Percentiles rank a stretch among this genome's conserved stretches.
Evolutionary conservation across 2,888 invertebrate genomes (phyloP).

Genomic region (Rosalia funebris): DNA sequence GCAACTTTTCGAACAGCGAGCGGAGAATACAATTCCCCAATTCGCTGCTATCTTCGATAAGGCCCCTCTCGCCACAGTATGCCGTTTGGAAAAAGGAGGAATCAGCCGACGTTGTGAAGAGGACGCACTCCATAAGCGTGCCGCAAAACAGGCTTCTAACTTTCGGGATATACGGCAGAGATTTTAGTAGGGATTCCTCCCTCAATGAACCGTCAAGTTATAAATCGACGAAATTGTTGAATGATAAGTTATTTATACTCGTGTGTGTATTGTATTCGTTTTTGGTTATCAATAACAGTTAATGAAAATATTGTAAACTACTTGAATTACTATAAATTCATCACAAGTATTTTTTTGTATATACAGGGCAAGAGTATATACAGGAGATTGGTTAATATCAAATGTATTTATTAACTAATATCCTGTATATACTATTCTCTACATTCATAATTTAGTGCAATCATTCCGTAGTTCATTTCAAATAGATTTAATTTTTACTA

Average conservation of each 20-base stretch:
- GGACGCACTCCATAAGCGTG: constrained; percentile 55
- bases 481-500: no score
- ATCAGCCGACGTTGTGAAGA: constrained; percentile 31
- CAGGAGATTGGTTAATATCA: no score
- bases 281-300: no score
- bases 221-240: not conserved
- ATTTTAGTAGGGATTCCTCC: constrained; percentile 62
- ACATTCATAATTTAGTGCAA: no score
- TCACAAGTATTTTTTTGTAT: no score
- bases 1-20: constrained; percentile 61
- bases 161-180: constrained; percentile 68
- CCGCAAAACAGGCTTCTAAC: constrained; percentile 65
- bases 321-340: no score
- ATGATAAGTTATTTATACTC: not conserved
- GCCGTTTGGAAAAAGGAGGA: constrained; percentile 43
- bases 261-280: not conserved
- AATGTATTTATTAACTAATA: no score
- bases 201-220: not conserved
- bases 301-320: no score
- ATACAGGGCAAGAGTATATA: no score
- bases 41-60: constrained; percentile 65
- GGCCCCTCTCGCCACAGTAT: constrained; percentile 62
- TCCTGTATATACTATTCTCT: no score
- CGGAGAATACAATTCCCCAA: constrained; percentile 66
- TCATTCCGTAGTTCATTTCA: no score